These are phyloP conservation scores for Notodonta dromedarius DNA, from an alignment of 2,888 invertebrate genomes.

Conservation along the genomic window DNA sequence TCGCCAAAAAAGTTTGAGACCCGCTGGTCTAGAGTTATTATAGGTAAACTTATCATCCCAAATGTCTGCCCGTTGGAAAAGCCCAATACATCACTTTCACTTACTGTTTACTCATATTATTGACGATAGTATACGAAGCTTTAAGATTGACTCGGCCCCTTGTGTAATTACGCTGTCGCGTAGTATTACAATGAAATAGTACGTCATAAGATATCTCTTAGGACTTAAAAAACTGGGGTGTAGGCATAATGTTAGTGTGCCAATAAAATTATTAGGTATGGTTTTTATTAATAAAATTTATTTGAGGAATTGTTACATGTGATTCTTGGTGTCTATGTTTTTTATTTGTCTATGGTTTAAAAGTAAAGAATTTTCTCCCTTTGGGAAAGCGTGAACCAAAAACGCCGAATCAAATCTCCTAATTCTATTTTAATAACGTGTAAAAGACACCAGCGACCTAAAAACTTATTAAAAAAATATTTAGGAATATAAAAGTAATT, in stretches of 20 bases:
- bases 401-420: no score
- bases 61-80: slow-evolving; percentile 9
- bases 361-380: no score
- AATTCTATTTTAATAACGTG: no score
- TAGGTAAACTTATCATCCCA: slow-evolving; percentile 11
- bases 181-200: slow-evolving; percentile 18
- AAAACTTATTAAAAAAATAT: no score
- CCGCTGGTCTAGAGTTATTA: not conserved
- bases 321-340: no score
- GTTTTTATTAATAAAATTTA: no score
- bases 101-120: slow-evolving; percentile 25
- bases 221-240: not conserved
- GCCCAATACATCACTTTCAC: slow-evolving; percentile 29
- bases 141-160: slow-evolving; percentile 21
- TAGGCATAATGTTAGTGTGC: not conserved
- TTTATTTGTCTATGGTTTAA: no score
- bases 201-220: slow-evolving; percentile 9
- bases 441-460: no score
- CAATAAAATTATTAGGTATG: not conserved
- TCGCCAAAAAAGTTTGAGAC: no score
- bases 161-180: slow-evolving; percentile 29
- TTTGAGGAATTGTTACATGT: no score
- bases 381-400: no score
- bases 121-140: slow-evolving; percentile 22
- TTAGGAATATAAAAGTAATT: no score